These are phyloP conservation scores for Eriocheir sinensis DNA, from an alignment of 1,140 invertebrate genomes.

Conservation along the genomic window DNA sequence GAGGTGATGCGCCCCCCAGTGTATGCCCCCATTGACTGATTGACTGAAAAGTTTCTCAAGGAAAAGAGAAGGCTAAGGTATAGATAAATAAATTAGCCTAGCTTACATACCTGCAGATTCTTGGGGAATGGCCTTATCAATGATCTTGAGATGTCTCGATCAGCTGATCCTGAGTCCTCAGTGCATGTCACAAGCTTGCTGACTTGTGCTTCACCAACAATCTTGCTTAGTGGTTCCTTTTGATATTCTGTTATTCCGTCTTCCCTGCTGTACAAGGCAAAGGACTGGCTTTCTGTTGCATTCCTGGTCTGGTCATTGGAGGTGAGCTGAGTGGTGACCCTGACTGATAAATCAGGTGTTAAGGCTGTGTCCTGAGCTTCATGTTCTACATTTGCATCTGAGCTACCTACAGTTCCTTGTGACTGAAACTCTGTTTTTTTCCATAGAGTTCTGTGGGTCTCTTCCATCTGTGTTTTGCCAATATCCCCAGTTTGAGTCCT, in stretches of 20 bases:
- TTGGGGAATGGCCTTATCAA: slow-evolving; percentile 54
- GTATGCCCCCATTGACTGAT: no score
- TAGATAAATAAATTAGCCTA: no score
- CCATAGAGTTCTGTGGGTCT: neutral
- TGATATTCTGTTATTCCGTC: neutral
- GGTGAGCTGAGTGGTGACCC: neutral
- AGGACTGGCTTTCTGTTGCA: neutral
- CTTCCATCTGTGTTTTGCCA: neutral
- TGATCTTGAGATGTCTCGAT: neutral
- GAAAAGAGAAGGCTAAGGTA: no score
- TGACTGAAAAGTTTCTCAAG: no score
- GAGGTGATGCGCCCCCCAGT: no score
- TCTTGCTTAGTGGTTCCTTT: neutral
- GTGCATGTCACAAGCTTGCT: neutral
- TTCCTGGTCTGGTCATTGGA: neutral
- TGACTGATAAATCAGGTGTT: neutral
- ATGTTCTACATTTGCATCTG: neutral
- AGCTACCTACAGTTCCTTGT: neutral
- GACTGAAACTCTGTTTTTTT: neutral
- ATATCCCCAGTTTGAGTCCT: neutral
- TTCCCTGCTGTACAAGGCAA: neutral
- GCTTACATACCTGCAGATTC: slow-evolving; percentile 55
- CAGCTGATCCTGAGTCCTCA: neutral
- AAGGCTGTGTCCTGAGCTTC: neutral
- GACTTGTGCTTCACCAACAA: neutral